Conservation (phyloP, 2,113 vertebrate genomes). For the Mesitornis unicolor region DNA sequence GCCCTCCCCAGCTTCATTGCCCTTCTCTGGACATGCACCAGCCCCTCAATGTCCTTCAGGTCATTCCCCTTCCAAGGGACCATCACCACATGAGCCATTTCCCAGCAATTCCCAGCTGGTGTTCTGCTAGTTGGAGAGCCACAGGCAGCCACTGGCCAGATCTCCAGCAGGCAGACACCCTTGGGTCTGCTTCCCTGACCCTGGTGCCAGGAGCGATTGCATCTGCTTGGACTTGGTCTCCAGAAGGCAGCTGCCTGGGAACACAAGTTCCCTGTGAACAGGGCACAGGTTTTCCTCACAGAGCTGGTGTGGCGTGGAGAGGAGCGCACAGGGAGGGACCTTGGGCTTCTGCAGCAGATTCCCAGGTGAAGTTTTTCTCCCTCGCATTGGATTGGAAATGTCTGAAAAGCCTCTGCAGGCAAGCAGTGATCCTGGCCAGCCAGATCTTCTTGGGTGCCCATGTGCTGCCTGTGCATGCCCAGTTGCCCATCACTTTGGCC, state of each 20-base stretch:
- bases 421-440: not conserved
- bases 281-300: not conserved
- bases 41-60: too few species aligned
- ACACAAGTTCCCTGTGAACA: accelerated
- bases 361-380: not conserved
- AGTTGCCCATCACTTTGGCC: not conserved
- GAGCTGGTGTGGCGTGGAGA: not conserved
- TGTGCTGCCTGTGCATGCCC: not conserved
- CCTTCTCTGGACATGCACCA: too few species aligned
- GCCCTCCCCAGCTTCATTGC: too few species aligned
- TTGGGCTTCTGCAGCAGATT: not conserved
- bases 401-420: not conserved
- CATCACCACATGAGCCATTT: not conserved
- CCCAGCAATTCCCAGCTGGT: not conserved
- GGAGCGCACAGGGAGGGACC: not conserved
- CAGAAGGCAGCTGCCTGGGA: not conserved
- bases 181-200: not conserved
- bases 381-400: not conserved
- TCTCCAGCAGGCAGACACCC: not conserved
- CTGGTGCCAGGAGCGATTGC: not conserved
- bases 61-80: too few species aligned
- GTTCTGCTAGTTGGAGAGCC: not conserved
- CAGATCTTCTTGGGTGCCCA: accelerated
- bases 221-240: not conserved
- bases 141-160: not conserved